Evolutionary conservation across 1,140 invertebrate species (phyloP), one percentile per base, ranked within the genome.

Genomic region (Drosophila burlai): DNA sequence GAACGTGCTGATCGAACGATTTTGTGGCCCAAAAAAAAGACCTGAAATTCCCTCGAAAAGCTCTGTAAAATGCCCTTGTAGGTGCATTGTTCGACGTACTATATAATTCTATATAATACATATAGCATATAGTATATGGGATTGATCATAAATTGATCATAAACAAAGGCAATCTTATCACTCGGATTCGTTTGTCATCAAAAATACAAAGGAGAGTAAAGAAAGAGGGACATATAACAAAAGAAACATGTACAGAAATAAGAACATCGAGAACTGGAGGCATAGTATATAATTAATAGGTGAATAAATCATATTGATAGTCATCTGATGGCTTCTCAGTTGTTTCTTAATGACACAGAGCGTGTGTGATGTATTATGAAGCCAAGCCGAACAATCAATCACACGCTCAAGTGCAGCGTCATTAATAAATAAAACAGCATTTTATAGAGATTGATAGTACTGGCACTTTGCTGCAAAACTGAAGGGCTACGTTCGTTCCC

Each of bases 231-330:
- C 21, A 31, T 34, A 34, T 10, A 36, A 63, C 52, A 47, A 72
- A 21, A 34, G 43, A 52, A 43, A 21, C 21, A 49, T 40, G 38
- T 40, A 62, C 26, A n/a, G 18, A 40, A 68, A 66, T 2, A 73
- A 60, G 54, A 73, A 38, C 38, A 50, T 26, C 16, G 58, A 59
- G 38, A 52, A 64, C 43, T 45, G 59, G 29, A 31, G 38, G 54
- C 54, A n/a, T 52, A 58, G 63, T 36, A 67, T 67, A 61, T 58
- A 60, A 61, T 68, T 64, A 80, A 73, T 59, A 43, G 52, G 29
- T 75, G 61, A 64, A 79, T 86, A 87, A 79, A 87, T 87, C 63
- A 71, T 66, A 79, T 77, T 74, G 72, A 65, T 62, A 79, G 45
- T 64, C 34, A 58, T 24, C 63, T 43, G 55, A 63, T 65, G 65